Percentiles rank a stretch among this genome's conserved stretches.
Conservation (phyloP, 2,113 vertebrate species). For the Vulpes lagopus region DNA sequence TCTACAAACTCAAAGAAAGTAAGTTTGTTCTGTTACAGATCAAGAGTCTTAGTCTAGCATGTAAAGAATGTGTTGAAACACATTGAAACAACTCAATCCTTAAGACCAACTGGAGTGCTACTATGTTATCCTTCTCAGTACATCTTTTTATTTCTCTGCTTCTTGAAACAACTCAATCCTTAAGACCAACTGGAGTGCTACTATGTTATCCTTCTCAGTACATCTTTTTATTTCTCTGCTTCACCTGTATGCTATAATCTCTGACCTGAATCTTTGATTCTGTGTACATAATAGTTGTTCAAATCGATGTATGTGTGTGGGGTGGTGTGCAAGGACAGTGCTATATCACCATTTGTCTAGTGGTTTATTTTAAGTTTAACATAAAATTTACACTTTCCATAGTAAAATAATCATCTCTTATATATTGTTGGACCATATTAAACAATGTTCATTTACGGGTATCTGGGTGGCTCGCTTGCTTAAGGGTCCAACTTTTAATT, state of each 20-base stretch:
- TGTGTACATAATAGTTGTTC: background rate
- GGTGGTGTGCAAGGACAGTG: background rate
- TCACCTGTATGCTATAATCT: no score
- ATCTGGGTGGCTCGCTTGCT: background rate
- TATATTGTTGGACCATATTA: background rate
- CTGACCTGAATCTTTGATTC: background rate
- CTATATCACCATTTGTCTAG: background rate
- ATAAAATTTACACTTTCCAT: conserved; percentile 29
- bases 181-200: background rate
- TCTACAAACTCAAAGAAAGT: background rate
- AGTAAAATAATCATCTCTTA: background rate
- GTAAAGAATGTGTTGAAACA: background rate
- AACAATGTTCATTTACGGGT: background rate
- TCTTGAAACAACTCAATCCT: background rate
- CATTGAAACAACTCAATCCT: background rate
- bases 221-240: background rate
- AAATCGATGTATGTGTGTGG: background rate
- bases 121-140: background rate
- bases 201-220: background rate
- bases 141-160: background rate
- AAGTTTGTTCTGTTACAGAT: background rate
- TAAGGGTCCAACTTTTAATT: background rate
- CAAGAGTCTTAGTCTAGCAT: background rate
- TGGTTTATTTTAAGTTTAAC: background rate
- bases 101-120: background rate